Conservation (phyloP, 2,113 vertebrate species). For the Mesembrinibis cayennensis region DNA sequence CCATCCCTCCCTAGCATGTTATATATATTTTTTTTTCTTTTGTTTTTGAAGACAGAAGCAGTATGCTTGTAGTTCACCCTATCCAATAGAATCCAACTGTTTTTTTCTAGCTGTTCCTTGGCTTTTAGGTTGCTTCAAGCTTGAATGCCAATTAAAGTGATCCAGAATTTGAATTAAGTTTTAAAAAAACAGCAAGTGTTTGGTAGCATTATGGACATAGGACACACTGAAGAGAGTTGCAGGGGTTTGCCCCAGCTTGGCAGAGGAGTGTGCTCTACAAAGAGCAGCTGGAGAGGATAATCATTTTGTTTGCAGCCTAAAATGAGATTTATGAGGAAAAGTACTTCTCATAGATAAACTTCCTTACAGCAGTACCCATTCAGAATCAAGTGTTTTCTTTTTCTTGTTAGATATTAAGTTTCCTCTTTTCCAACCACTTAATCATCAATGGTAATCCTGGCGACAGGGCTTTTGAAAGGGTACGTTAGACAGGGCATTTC, state of each 20-base stretch:
- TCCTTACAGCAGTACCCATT: background rate
- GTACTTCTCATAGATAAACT: background rate
- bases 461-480: background rate
- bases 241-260: background rate
- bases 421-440: background rate
- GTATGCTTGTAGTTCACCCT: background rate
- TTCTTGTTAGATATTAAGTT: background rate
- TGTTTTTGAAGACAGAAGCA: background rate
- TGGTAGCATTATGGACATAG: background rate
- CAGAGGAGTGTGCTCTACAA: background rate
- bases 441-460: background rate
- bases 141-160: background rate
- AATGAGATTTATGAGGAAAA: background rate
- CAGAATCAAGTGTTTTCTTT: background rate
- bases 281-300: background rate
- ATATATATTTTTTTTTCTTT: background rate
- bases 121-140: background rate
- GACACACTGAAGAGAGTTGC: background rate
- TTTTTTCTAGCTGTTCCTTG: background rate
- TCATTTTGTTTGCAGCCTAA: background rate
- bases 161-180: background rate
- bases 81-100: background rate
- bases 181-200: fast-evolving
- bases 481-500: background rate
- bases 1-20: too few species aligned